These are phyloP conservation scores for Pseudonaja textilis DNA, from an alignment of 2,113 vertebrate species.

Conservation along the genomic window DNA sequence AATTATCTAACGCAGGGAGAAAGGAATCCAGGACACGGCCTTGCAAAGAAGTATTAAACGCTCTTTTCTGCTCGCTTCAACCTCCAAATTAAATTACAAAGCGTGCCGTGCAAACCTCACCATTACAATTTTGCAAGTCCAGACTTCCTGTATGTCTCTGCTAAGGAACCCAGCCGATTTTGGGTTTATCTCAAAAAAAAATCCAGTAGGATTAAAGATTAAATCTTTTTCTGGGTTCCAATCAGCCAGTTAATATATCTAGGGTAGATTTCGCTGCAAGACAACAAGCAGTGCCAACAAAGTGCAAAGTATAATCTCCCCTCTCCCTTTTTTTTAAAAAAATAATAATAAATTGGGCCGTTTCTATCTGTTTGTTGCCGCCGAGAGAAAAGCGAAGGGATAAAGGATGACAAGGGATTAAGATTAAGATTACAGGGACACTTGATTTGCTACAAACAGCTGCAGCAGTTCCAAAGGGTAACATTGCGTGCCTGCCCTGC, in stretches of 20 bases:
- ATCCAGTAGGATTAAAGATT: background rate
- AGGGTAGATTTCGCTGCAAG: background rate
- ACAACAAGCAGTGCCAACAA: background rate
- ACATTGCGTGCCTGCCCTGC: background rate
- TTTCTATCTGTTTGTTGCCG: background rate
- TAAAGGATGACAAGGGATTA: background rate
- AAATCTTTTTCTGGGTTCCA: background rate
- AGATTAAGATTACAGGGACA: background rate
- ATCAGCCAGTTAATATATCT: too few species aligned
- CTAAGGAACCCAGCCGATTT: background rate
- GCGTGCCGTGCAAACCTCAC: background rate
- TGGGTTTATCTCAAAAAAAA: background rate
- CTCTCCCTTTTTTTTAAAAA: background rate
- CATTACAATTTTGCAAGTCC: background rate
- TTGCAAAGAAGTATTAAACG: background rate
- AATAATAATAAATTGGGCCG: background rate
- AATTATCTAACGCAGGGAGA: background rate
- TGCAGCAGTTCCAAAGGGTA: background rate
- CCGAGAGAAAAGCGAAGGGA: background rate
- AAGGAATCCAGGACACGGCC: background rate
- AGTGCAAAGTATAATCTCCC: background rate
- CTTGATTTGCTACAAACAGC: background rate
- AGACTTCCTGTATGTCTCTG: background rate
- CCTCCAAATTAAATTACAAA: background rate
- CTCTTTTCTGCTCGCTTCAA: background rate